phyloP scores from a whole-genome alignment of 2,797 vertebrate species.

The Tapera naevia region DNA sequence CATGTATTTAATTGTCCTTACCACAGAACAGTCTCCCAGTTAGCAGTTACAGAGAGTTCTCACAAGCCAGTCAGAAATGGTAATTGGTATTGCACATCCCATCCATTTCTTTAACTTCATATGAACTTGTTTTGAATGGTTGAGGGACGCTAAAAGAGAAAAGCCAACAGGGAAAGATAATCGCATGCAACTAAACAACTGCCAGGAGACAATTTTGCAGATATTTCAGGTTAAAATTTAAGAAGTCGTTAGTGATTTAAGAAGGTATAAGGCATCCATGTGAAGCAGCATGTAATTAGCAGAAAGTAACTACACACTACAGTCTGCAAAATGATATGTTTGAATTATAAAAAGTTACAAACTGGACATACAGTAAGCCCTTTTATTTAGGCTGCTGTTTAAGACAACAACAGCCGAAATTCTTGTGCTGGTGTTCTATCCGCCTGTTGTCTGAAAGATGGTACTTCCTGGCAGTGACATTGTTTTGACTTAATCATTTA shows the following conservation, averaged over 20 bases:
- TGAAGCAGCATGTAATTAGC: not conserved
- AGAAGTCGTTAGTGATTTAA: not conserved
- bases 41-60: not conserved
- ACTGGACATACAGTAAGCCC: not conserved
- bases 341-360: not conserved
- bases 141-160: not conserved
- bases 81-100: not conserved
- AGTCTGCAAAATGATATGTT: not conserved
- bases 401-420: not conserved
- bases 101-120: not conserved
- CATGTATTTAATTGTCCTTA: not conserved
- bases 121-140: not conserved
- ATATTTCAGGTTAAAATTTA: not conserved
- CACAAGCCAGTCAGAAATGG: rapidly evolving
- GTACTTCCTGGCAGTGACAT: not conserved
- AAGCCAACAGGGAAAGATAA: not conserved
- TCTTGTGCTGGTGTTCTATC: not conserved
- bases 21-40: not conserved
- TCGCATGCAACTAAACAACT: not conserved
- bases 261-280: not conserved
- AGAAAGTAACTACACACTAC: not conserved
- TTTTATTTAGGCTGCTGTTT: not conserved
- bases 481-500: slow-evolving; percentile 29
- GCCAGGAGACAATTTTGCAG: not conserved
- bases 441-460: not conserved